Evolutionary conservation across 2,888 invertebrate species (phyloP), one percentile per base, ranked within the genome.

Genomic region (Dasysyrphus tricinctus): DNA sequence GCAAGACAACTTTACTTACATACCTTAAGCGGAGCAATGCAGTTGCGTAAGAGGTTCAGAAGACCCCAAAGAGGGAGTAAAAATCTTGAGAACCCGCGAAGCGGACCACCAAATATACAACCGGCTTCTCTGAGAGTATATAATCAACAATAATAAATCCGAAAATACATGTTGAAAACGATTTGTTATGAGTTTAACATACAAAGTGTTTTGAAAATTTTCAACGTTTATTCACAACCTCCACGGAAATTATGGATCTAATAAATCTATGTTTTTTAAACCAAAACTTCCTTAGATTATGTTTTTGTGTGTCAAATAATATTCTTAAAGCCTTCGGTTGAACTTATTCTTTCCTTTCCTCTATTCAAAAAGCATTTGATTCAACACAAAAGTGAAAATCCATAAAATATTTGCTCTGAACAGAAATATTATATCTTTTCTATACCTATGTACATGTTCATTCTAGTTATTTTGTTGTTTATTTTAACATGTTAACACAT

Each of bases 401-500:
- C 59, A 61, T 42, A 24, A 61, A 39, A 61, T 61, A 47, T 34
- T 47, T 14, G 32, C 19, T 51, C 29, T n/a, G 11, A 49, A 49
- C 4, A 16, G n/a, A 24, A 24, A 39, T 39, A 24, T 19, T 39
- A 39, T 39, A 54, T 54, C 24, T 54, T 54, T 54, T 54, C 24
- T 6, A 7, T 24, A 24, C 24, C 24, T 24, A 24, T 24, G n/a
- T 6, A 44, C 63, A n/a, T 54, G 29, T 59, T 47, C 3, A 6
- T 7, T 47, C 34, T 19, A 57, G 57, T 69, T 24, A n/a, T 57
- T 57, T 67, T 9, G 47, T 12, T 74, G 42, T 67, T 37, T 73
- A 42, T 65, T 72, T 76, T 67, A 32, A 32, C 77, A 79, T 42
- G 54, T 78, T 32, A 14, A 63, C 19, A n/a, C 77, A 78, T 56